A percentile compares a stretch with the other conserved stretches of the same genome.
phyloP scores from a whole-genome alignment of 2,888 invertebrate species.

The Allophyes oxyacanthae region DNA sequence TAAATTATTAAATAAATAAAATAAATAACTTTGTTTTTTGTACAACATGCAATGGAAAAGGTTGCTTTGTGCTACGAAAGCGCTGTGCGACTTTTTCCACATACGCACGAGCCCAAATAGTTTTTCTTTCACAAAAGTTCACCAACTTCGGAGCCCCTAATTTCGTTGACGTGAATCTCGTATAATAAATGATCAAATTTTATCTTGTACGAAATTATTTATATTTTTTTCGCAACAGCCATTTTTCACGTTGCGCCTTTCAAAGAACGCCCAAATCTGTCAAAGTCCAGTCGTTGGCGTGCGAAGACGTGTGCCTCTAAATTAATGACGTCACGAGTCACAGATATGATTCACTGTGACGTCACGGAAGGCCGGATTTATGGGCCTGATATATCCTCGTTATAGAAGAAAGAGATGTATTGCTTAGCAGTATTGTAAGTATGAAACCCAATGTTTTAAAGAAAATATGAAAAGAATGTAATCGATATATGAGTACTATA shows the following conservation, averaged over 20 bases:
- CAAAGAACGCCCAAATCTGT: conserved; percentile 66
- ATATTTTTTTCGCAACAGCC: conserved; percentile 39
- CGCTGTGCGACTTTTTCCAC: too few species aligned
- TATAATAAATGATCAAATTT: conserved; percentile 49
- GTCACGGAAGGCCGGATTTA: conserved; percentile 61
- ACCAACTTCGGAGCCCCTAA: conserved; percentile 38
- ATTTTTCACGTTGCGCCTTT: conserved; percentile 62
- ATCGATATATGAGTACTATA: too few species aligned
- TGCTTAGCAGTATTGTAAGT: conserved; percentile 17
- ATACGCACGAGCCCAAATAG: conserved; percentile 7
- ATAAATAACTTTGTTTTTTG: too few species aligned
- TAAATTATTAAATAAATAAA: too few species aligned
- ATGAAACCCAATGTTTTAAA: background rate
- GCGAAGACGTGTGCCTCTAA: conserved; percentile 62
- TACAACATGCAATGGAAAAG: too few species aligned
- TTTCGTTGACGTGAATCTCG: conserved; percentile 29
- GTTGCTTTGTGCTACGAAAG: too few species aligned
- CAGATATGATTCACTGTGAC: conserved; percentile 72
- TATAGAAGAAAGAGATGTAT: conserved; percentile 55
- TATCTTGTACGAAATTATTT: conserved; percentile 52
- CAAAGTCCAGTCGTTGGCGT: conserved; percentile 61
- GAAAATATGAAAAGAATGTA: background rate
- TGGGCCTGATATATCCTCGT: conserved; percentile 64
- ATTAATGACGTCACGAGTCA: conserved; percentile 76
- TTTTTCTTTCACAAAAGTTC: conserved; percentile 28